These are phyloP conservation scores for Notocelia uddmanniana DNA, from an alignment of 2,888 invertebrate species.

Conservation along the genomic window DNA sequence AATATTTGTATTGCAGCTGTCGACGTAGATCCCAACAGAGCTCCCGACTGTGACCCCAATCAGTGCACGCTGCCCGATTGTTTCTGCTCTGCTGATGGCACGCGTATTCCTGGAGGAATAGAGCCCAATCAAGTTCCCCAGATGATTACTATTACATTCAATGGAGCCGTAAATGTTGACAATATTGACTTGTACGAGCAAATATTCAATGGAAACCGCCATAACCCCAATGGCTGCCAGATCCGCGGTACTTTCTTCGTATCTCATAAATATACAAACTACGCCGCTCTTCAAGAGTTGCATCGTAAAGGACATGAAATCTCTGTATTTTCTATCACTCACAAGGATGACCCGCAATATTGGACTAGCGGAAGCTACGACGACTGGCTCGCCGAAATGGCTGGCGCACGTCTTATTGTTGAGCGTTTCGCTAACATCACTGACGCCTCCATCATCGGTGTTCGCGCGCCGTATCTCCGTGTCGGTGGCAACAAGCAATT, in stretches of 20 bases:
- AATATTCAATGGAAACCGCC: conserved; percentile 93
- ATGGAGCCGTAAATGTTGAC: conserved; percentile 96
- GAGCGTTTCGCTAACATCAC: conserved; percentile 97
- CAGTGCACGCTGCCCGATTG: conserved; percentile 96
- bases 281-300: conserved; percentile 95
- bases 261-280: conserved; percentile 96
- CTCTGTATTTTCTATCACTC: conserved; percentile 95
- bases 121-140: conserved; percentile 95
- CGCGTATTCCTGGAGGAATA: conserved; percentile 93
- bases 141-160: conserved; percentile 97
- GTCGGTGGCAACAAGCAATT: conserved; percentile 98
- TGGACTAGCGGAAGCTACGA: conserved; percentile 95
- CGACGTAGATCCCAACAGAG: conserved; percentile 95
- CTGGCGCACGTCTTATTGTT: conserved; percentile 93
- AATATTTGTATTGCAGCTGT: conserved; percentile 87
- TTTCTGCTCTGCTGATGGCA: conserved; percentile 97
- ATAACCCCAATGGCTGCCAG: conserved; percentile 95
- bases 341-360: conserved; percentile 96
- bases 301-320: conserved; percentile 97
- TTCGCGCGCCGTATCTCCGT: conserved; percentile 94
- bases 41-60: conserved; percentile 95
- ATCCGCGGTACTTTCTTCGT: conserved; percentile 96
- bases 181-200: conserved; percentile 97
- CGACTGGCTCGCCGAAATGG: conserved; percentile 98
- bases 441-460: conserved; percentile 95